Base-by-base conservation (phyloP, 1,140 invertebrate genomes). In the Planococcus citri region DNA sequence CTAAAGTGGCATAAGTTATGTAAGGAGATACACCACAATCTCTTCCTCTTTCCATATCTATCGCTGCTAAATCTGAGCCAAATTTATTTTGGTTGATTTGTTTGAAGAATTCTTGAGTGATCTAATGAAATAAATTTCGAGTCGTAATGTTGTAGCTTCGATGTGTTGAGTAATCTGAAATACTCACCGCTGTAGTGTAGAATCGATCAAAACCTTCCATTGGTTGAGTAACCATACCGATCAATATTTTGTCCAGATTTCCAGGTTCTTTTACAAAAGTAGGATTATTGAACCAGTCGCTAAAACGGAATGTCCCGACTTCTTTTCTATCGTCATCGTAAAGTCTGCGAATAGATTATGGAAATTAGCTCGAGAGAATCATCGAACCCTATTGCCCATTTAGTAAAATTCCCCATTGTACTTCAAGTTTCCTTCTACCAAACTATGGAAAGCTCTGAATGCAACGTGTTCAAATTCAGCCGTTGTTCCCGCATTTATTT, bases 11-110 rank as follows among this genome's bases (percentile, higher is more conserved):
- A 74, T 86, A 88, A 51, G 87, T 84, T 70, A 87, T 88, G 76
- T 96, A 97, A 10, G 84, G 77, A 0, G 90, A 85, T 14, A 97
- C 75, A 0, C 92, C 94, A 73, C 94, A 90, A 79, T 97, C 95
- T 68, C 94, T 80, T 9, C 94, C 92, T 69, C 93, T 82, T 79
- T 93, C 90, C 71, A 95, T 89, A 72, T 91, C 89, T 67, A 94
- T 84, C 0, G 93, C 86, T 0, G 88, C 91, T 72, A 95, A 80
- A 80, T 97, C 94, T 57, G 94, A 79, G 0, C 92, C 90, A 69
- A 85, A 89, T 0, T 85, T 83, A 86, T 21, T 80, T 80, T 6
- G 87, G 82, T 70, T 51, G 10, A 51, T 20, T 51, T 51, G 41
- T n/a, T 51, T 51, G 41, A 51, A 51, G 17, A 51, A 51, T 51